A percentile compares a stretch with the other conserved stretches of the same genome.
Conservation (phyloP, 2,888 invertebrate genomes). For the Gisinianus flammeolus region DNA sequence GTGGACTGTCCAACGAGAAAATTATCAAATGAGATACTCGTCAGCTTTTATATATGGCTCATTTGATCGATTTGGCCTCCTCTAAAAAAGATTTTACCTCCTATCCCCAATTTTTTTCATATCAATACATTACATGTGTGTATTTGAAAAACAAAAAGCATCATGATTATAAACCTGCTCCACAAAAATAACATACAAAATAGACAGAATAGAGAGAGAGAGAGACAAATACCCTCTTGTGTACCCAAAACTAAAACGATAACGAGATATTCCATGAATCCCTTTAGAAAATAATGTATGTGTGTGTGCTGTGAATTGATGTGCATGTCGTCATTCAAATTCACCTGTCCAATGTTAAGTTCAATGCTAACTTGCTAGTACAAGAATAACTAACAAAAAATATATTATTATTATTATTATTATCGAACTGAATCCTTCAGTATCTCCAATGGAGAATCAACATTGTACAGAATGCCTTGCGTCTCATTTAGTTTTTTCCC, state of each 20-base stretch:
- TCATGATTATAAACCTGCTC: background rate
- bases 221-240: background rate
- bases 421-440: background rate
- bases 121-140: too few relatives aligned
- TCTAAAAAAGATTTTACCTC: background rate
- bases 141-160: background rate
- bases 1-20: background rate
- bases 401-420: background rate
- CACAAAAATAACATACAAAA: background rate
- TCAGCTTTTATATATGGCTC: conserved; percentile 18
- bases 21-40: conserved; percentile 1
- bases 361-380: conserved; percentile 12
- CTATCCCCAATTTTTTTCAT: conserved; percentile 3
- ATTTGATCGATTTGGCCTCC: conserved; percentile 27
- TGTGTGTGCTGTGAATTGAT: too few relatives aligned
- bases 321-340: background rate
- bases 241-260: background rate
- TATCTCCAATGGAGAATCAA: background rate
- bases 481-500: background rate
- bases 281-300: too few relatives aligned
- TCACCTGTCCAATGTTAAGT: conserved; percentile 19
- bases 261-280: background rate
- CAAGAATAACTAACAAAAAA: background rate
- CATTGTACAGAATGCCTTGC: too few relatives aligned
- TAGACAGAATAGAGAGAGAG: too few relatives aligned